These are phyloP conservation scores for Rhadinocentrus ornatus DNA, from an alignment of 2,797 vertebrate genomes.

Conservation along the genomic window DNA sequence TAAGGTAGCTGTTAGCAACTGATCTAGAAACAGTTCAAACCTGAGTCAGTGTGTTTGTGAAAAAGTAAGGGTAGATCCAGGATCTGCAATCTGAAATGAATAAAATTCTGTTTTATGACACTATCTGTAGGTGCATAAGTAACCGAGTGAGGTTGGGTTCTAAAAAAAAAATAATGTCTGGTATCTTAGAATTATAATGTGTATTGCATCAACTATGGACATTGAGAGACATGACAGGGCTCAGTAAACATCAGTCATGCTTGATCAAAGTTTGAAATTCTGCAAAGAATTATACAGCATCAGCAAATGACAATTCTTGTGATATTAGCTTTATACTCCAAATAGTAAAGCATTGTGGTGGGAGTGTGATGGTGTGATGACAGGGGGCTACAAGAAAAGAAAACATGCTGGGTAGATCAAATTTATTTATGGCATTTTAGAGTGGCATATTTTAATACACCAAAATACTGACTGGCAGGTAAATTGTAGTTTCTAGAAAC, in stretches of 20 bases:
- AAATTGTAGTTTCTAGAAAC: background rate
- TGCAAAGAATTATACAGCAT: background rate
- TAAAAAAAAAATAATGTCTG: conserved; percentile 23
- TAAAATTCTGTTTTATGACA: conserved; percentile 22
- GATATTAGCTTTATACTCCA: background rate
- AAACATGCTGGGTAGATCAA: background rate
- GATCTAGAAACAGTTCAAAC: conserved; percentile 40
- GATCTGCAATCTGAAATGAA: conserved; percentile 21
- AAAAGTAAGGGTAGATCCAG: conserved; percentile 10
- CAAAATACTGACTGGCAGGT: background rate
- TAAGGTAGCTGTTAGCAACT: conserved; percentile 17
- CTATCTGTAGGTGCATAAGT: conserved; percentile 2
- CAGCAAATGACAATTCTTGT: background rate
- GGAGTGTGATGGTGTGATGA: background rate
- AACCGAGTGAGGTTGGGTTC: conserved; percentile 14
- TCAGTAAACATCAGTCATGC: background rate
- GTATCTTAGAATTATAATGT: conserved; percentile 9
- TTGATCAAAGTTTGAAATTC: conserved; percentile 7
- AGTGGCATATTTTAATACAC: too few relatives aligned
- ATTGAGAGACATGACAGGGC: background rate
- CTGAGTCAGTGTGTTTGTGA: background rate
- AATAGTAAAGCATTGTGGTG: background rate
- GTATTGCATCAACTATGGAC: conserved; percentile 7
- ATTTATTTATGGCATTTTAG: background rate
- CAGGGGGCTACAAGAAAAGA: background rate